These are phyloP conservation scores for Ptilonorhynchus violaceus DNA, from an alignment of 2,113 vertebrate genomes.

Conservation along the genomic window DNA sequence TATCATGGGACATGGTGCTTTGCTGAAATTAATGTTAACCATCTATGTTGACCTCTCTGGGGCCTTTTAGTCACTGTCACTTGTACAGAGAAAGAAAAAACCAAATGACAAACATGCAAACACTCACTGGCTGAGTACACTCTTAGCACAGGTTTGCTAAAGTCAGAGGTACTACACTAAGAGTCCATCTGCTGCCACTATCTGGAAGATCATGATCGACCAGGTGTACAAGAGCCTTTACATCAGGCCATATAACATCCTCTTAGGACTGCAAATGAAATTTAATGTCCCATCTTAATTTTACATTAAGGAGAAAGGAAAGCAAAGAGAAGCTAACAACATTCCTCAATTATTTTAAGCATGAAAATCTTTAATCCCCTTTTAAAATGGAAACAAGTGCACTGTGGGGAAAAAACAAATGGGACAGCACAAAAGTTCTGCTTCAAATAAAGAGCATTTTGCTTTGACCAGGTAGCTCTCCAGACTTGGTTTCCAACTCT, in stretches of 20 bases:
- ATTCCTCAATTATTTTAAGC: not conserved
- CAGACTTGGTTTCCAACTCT: not conserved
- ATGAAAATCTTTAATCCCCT: not conserved
- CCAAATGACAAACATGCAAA: rapidly evolving
- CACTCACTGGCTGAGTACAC: not conserved
- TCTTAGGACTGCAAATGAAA: not conserved
- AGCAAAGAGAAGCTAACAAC: not conserved
- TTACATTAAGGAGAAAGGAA: not conserved
- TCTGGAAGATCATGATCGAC: not conserved
- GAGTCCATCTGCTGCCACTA: not conserved
- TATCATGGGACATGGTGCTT: not conserved
- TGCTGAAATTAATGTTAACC: conserved; percentile 8
- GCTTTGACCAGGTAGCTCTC: not conserved
- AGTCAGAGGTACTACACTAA: not conserved
- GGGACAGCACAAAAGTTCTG: not conserved
- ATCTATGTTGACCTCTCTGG: not conserved
- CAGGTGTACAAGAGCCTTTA: not conserved
- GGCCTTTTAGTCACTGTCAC: not conserved
- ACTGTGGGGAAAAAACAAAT: not conserved
- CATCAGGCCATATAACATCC: not conserved
- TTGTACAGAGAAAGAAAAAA: not conserved
- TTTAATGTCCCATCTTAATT: not conserved
- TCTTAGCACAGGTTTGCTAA: not conserved
- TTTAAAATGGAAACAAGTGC: not conserved
- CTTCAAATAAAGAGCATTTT: not conserved